Evolutionary conservation across 2,888 invertebrate genomes (phyloP).

Genomic region (Plagiodera versicolora): DNA sequence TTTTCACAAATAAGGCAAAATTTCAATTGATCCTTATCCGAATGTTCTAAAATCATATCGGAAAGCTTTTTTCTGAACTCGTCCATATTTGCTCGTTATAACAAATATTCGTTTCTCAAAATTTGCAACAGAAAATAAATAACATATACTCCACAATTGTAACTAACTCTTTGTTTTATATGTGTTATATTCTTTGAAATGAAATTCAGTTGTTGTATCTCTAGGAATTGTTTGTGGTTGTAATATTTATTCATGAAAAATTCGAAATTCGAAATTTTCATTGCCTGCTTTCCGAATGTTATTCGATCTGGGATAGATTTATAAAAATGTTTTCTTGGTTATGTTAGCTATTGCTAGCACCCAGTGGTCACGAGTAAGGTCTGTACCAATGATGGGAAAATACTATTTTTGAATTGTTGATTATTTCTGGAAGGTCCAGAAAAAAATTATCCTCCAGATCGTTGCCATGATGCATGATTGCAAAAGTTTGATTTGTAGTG

Average conservation of each 20-base stretch:
- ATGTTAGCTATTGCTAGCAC: neutral
- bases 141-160: constrained; percentile 5
- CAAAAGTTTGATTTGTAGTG: no score
- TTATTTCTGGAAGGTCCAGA: neutral
- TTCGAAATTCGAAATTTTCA: neutral
- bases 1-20: neutral
- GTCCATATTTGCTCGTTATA: neutral
- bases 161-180: constrained; percentile 1
- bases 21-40: neutral
- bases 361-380: constrained; percentile 6
- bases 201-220: neutral
- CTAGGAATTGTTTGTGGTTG: neutral
- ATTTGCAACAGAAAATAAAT: constrained; percentile 2
- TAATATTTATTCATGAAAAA: neutral
- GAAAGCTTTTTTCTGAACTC: neutral
- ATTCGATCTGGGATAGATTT: neutral
- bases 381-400: neutral
- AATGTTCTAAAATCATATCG: neutral
- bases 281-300: neutral
- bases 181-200: neutral
- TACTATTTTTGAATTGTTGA: neutral
- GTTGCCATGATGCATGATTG: no score
- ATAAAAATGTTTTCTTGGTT: neutral
- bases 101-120: neutral
- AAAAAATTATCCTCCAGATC: neutral